Evolutionary conservation across 2,888 invertebrate species (phyloP).

Genomic region (Blastobasis adustella): DNA sequence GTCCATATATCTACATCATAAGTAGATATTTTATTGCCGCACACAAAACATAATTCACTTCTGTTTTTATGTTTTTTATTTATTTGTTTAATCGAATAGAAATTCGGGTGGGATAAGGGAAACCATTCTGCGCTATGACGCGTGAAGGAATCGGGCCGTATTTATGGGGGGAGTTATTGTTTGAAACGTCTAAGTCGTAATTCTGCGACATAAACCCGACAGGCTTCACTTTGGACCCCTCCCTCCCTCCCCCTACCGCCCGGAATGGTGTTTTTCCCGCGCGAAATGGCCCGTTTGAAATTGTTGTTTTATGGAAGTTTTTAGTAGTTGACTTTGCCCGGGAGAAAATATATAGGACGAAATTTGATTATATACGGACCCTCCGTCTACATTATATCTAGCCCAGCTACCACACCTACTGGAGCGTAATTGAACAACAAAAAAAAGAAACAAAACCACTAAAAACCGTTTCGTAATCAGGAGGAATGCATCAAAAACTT

Average conservation of each 20-base stretch:
- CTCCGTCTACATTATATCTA: not conserved
- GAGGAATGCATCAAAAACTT: constrained; percentile 19
- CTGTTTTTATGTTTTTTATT: constrained; percentile 12
- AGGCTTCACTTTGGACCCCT: constrained; percentile 60
- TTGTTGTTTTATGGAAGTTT: constrained; percentile 75
- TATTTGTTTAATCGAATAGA: constrained; percentile 19
- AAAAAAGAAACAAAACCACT: constrained; percentile 4
- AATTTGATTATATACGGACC: constrained; percentile 45
- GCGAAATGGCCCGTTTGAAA: constrained; percentile 73
- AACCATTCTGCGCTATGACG: constrained; percentile 66
- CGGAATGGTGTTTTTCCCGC: constrained; percentile 70
- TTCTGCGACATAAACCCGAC: constrained; percentile 67
- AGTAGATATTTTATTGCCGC: not conserved
- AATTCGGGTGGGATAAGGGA: constrained; percentile 39
- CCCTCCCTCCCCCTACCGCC: constrained; percentile 25
- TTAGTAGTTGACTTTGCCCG: constrained; percentile 71
- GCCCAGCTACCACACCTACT: not conserved
- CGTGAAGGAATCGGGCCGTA: constrained; percentile 72
- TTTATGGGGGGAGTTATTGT: constrained; percentile 72
- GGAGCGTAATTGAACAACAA: not conserved
- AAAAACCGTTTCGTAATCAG: constrained; percentile 6
- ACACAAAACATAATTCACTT: not conserved
- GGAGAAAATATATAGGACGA: constrained; percentile 62
- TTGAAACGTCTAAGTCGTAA: constrained; percentile 76
- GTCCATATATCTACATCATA: too few relatives aligned